phyloP scores from a whole-genome alignment of 2,113 vertebrate genomes.

The Melanocharis versteri region DNA sequence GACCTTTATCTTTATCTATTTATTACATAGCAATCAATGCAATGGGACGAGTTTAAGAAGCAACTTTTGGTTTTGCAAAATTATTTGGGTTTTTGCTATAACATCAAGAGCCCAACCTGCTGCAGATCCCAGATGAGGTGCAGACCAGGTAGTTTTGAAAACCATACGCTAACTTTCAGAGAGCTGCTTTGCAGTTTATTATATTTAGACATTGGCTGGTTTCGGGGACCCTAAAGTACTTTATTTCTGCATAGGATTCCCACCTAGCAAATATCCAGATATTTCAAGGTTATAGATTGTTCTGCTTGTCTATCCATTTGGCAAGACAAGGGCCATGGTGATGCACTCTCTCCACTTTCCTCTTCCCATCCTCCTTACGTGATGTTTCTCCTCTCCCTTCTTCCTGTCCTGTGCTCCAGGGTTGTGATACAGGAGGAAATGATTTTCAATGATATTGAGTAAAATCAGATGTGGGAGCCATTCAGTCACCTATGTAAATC shows the following conservation, averaged over 20 bases:
- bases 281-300: not conserved
- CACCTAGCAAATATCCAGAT: not conserved
- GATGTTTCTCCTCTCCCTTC: not conserved
- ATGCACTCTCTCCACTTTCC: not conserved
- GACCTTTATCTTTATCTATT: not conserved
- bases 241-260: not conserved
- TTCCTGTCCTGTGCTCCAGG: not conserved
- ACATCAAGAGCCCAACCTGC: not conserved
- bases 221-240: not conserved
- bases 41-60: not conserved
- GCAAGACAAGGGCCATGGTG: not conserved
- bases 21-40: not conserved
- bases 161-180: not conserved
- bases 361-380: not conserved
- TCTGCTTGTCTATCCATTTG: not conserved
- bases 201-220: not conserved
- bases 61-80: not conserved
- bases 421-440: not conserved
- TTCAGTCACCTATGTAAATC: not conserved
- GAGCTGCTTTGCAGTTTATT: not conserved
- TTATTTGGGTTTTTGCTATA: not conserved
- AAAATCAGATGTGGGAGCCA: not conserved
- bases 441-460: not conserved
- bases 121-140: not conserved
- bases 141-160: not conserved